Percentiles rank a stretch among this genome's conserved stretches.
Conservation (phyloP, 1,140 invertebrate genomes). For the Hestina assimilis region DNA sequence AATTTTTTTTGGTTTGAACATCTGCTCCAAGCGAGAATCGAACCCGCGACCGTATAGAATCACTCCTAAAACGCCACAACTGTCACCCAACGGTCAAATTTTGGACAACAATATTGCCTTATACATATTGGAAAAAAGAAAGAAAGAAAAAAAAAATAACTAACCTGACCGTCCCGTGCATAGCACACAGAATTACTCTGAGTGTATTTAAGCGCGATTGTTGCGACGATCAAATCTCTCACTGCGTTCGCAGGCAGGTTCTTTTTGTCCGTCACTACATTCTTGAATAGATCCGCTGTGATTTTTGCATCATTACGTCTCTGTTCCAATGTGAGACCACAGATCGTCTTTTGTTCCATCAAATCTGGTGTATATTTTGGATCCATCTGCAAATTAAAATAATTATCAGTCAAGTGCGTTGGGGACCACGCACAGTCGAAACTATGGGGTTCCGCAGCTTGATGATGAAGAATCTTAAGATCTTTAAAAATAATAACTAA, state of each 20-base stretch:
- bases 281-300: conserved; percentile 87
- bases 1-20: too few relatives aligned
- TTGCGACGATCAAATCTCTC: conserved; percentile 96
- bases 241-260: conserved; percentile 87
- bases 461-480: too few relatives aligned
- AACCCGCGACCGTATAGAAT: too few relatives aligned
- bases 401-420: too few relatives aligned
- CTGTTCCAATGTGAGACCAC: conserved; percentile 95
- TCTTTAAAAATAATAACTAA: too few relatives aligned
- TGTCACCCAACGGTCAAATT: neutral
- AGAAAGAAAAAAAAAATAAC: neutral
- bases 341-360: conserved; percentile 92
- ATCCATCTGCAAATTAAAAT: conserved; percentile 88
- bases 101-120: neutral
- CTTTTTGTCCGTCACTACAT: conserved; percentile 88
- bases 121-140: neutral
- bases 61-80: too few relatives aligned
- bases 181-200: conserved; percentile 98
- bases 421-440: too few relatives aligned
- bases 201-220: conserved; percentile 98
- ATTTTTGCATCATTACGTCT: conserved; percentile 94
- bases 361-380: conserved; percentile 88
- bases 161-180: conserved; percentile 78
- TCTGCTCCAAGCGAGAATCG: too few relatives aligned
- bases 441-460: too few relatives aligned